Base-by-base conservation (phyloP, 2,113 vertebrate genomes). In the Heteronetta atricapilla region DNA sequence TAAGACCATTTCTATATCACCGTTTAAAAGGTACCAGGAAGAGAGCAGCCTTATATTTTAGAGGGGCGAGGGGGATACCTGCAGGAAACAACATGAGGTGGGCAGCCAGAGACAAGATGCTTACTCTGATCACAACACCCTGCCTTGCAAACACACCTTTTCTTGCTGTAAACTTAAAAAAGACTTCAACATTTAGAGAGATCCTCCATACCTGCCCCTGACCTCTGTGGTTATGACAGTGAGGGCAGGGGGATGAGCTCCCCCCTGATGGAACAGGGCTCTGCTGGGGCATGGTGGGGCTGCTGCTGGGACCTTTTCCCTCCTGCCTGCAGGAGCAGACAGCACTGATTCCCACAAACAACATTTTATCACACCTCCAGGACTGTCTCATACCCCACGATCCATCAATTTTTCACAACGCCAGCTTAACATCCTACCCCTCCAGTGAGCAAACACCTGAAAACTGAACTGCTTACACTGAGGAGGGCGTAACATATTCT, bases 191-290 rank as follows among this genome's bases (percentile, higher is more conserved):
- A 59, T 26, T 13, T 26, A 36, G 42, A 29, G 31, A 62, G 64
- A 62, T 26, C 36, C 55, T 44, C 3, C 3, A 3, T 16, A 46
- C 7, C 23, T 50, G 17, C 53, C 20, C 42, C 22, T 0, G 2
- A 42, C 33, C 81, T 55, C 42, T 15, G 63, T 42, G 44, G 44
- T 18, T 46, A 29, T 0, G 10, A 17, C 19, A 34, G 23, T 1
- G 5, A 26, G 15, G 64, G 58, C 29, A 4, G 9, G 19, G 44
- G 60, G 67, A 55, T 3, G 4, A 1, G 31, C 28, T 18, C 34
- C 19, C 13, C 31, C 16, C 21, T 38, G 36, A 60, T 25, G 18
- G 2, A 3, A 64, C 19, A 44, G 28, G 60, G 69, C 38, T 50
- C 23, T 23, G 70, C 59, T 11, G 50, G 42, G 72, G 23, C 4